Conservation (phyloP, 2,888 invertebrate species). For the Drosophila helvetica region DNA sequence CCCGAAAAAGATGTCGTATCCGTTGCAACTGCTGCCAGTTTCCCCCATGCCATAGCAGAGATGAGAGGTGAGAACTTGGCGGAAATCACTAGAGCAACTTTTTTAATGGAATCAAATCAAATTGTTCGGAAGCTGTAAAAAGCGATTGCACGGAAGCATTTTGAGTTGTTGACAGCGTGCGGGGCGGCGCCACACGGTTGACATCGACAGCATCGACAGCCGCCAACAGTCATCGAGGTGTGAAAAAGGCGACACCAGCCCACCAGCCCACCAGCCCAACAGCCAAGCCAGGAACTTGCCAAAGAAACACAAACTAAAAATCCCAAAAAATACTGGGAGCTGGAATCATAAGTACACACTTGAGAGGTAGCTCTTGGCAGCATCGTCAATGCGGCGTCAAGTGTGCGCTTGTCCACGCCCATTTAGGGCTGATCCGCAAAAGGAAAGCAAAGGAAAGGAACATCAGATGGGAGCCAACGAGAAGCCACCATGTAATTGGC, state of each 20-base stretch:
- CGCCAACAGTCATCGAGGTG: slow-evolving; percentile 69
- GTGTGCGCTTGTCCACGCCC: slow-evolving; percentile 71
- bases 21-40: slow-evolving; percentile 58
- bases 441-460: slow-evolving; percentile 4
- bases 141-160: slow-evolving; percentile 81
- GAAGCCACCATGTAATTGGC: slow-evolving; percentile 68
- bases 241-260: slow-evolving; percentile 61
- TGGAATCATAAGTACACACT: slow-evolving; percentile 71
- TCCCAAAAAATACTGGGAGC: slow-evolving; percentile 13
- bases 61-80: slow-evolving; percentile 26
- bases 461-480: slow-evolving; percentile 1
- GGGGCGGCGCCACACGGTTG: slow-evolving; percentile 29
- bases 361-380: slow-evolving; percentile 48
- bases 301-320: slow-evolving; percentile 62
- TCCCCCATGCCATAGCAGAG: slow-evolving; percentile 33
- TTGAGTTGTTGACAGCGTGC: slow-evolving; percentile 75
- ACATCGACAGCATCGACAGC: slow-evolving; percentile 46
- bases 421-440: slow-evolving; percentile 54
- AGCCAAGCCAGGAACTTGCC: slow-evolving; percentile 62
- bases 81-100: slow-evolving; percentile 79
- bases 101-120: slow-evolving; percentile 80
- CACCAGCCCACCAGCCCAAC: not conserved
- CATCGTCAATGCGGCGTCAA: slow-evolving; percentile 69
- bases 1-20: slow-evolving; percentile 23
- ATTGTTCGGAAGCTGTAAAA: slow-evolving; percentile 80